phyloP scores from a whole-genome alignment of 30 jellyfish, hydroid and myxozoan genomes.

The Aurelia coerulea region DNA sequence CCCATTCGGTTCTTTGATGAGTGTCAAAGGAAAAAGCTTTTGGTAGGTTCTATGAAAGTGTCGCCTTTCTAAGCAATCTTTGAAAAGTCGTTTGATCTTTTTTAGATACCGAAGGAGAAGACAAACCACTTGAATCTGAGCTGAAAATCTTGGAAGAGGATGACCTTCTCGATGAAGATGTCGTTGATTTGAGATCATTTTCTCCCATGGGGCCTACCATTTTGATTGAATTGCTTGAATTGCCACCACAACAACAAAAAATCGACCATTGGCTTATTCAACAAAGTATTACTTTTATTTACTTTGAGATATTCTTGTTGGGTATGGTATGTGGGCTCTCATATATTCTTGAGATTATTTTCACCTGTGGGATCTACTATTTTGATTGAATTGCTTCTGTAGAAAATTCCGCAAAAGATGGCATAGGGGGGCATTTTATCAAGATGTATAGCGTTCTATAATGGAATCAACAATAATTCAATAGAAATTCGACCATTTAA shows the following conservation, averaged over 20 bases:
- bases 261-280: conserved; percentile 86
- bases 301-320: no score
- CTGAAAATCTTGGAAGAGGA: conserved; percentile 39
- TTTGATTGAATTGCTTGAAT: conserved; percentile 81
- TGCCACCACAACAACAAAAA: conserved; percentile 94
- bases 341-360: conserved; percentile 61
- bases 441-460: no score
- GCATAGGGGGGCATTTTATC: no score
- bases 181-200: conserved; percentile 89
- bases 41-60: no score
- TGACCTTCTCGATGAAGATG: conserved; percentile 78
- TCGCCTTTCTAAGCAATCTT: no score
- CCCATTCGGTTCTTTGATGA: no score
- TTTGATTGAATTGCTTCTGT: conserved; percentile 64
- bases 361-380: conserved; percentile 84
- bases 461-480: no score
- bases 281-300: conserved; percentile 58
- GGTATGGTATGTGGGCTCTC: no score
- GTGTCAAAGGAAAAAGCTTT: no score
- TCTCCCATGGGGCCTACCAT: conserved; percentile 86
- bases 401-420: no score
- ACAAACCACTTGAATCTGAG: conserved; percentile 29
- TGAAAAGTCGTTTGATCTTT: neutral
- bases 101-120: conserved; percentile 31
- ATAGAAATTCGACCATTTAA: no score